A percentile compares a stretch with the other conserved stretches of the same genome.
These are phyloP conservation scores for Leptinotarsa haldemani DNA, from an alignment of 2,888 invertebrate genomes.

Conservation along the genomic window DNA sequence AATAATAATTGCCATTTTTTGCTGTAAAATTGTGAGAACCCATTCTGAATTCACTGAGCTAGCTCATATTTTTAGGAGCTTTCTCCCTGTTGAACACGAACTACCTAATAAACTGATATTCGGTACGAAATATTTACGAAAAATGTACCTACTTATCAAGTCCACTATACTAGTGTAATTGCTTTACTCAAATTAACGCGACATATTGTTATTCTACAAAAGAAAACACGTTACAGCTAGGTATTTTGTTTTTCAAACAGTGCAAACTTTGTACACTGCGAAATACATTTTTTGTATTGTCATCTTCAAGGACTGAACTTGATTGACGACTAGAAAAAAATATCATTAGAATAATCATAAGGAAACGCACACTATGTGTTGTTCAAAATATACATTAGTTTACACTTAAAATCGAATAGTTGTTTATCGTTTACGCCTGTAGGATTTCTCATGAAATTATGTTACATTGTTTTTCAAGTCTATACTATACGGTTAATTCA, in stretches of 20 bases:
- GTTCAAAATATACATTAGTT: background rate
- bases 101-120: too few species aligned
- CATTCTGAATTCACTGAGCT: too few species aligned
- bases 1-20: too few species aligned
- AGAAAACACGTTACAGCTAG: too few species aligned
- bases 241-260: background rate
- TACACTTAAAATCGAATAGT: background rate
- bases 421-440: background rate
- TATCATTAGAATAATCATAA: background rate
- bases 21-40: too few species aligned
- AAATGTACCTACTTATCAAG: too few species aligned
- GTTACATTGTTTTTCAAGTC: constrained; percentile 4
- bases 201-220: too few species aligned
- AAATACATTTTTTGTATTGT: background rate
- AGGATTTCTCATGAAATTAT: background rate
- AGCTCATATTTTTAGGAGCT: too few species aligned
- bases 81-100: too few species aligned
- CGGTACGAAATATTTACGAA: too few species aligned
- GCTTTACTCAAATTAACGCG: background rate
- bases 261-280: background rate
- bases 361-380: too few species aligned
- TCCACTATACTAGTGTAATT: background rate
- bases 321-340: background rate
- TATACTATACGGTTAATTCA: background rate
- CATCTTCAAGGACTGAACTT: background rate